Base-by-base conservation (phyloP, 1,140 invertebrate genomes). In the Aradophagus sp. region DNA sequence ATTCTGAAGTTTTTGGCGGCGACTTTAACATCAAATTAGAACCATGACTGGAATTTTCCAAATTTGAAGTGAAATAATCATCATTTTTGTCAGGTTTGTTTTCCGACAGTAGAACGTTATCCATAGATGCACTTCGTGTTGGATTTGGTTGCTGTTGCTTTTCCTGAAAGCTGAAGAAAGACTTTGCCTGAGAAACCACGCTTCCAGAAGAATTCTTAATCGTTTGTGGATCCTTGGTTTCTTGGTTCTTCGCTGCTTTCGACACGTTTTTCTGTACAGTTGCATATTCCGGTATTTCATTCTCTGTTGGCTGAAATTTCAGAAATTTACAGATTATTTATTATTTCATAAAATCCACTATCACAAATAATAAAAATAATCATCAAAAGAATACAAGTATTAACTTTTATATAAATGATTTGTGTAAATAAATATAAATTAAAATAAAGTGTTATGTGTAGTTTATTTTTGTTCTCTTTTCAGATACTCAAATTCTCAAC, bases 1-100 rank as follows among this genome's bases (percentile, higher is more conserved):
- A 84, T 38, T 85, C 80, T 0, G 81, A 84, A 12, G 82, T 84
- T 55, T 84, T 85, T 1, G 80, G 76, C 5, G 82, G 82, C 0
- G 78, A 82, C 15, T 72, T 77, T 5, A 78, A 2, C 50, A 62
- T 55, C 10, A 41, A n/a, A 32, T 13, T 63, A 0, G 66, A 62
- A 5, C 56, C 52, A 2, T 77, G 73, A 23, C 76, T 81, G 8
- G 76, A 79, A 17, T 76, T 77, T 23, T 80, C 79, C 8, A 62
- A 23, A 32, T 48, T 48, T 1, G 53, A 26, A 0, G 34, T 3
- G 8, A 69, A 69, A 45, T 77, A 81, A 8, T 84, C 82, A 12
- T 81, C 80, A 5, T 77, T 75, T 19, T 75, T 79, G 12, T 48
- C 68, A 0, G 0, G 14, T 15, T 72, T 76, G 29, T 17, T 67